Evolutionary conservation across 2,888 invertebrate species (phyloP), one percentile per base, ranked within the genome.

Genomic region (Spisula subtruncata): DNA sequence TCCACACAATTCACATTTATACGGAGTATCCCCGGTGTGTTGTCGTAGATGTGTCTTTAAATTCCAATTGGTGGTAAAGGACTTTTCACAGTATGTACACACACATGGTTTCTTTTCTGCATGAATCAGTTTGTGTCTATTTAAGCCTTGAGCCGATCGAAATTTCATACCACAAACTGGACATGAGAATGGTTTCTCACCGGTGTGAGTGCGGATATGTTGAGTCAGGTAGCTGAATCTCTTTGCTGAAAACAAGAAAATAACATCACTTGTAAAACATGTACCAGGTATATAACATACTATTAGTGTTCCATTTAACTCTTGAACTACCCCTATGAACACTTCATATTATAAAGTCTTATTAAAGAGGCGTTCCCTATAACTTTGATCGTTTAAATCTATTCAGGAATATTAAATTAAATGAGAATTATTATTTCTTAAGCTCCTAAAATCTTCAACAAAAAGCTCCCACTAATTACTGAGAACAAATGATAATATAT

Each of bases 21-120:
- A 91, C 0, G 91, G 91, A 0, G 88, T 89, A 25, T 91, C 91
- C 8, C 89, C 89, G 0, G 91, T 91, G 81, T 91, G 91, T 20
- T 91, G 91, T 1, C 91, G 83, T 29, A 88, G 20, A 66, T 91
- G 91, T 8, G 91, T 91, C 86, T 89, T 91, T 75, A 91, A 86
- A 81, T 90, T 91, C 91, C 91, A 91, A 48, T 91, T 91, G 25
- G 85, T 91, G 4, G 86, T 84, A 41, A 91, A 91, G 0, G 86
- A 71, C 84, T 91, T 91, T 41, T 88, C 91, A 83, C 91, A 91
- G 71, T 85, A 91, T 35, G 83, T 79, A 60, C 91, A 91, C 16
- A 88, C 82, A 48, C 80, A 89, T 2, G 79, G 85, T 41, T 89
- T 91, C 0, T 46, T 29, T 51, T 89, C 90, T 4, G 86, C 66